Conservation (phyloP, 92 coral and sea anemone genomes). For the Parazoanthus swiftii region DNA sequence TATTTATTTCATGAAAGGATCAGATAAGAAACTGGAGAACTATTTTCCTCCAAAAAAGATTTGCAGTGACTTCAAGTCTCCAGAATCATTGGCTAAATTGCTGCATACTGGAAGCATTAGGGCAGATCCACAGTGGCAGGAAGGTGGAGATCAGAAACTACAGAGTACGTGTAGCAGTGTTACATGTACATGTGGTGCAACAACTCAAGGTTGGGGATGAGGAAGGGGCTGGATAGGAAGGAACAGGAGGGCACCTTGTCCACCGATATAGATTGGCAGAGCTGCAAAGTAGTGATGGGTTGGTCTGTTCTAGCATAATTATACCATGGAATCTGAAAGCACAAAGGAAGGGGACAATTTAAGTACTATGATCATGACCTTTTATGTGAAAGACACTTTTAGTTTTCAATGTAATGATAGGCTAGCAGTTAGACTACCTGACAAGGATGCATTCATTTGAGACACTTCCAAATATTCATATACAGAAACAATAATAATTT, state of each 20-base stretch:
- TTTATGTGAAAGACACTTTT: too few species aligned
- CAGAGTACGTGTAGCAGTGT: too few species aligned
- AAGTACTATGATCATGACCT: too few species aligned
- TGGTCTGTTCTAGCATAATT: not conserved
- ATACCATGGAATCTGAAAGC: too few species aligned
- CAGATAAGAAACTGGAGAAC: conserved; percentile 22
- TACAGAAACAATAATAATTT: too few species aligned
- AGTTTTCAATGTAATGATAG: too few species aligned
- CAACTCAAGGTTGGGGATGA: not conserved
- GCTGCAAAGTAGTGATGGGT: not conserved
- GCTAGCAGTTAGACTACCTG: too few species aligned
- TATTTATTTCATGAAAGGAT: conserved; percentile 65
- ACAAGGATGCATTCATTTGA: too few species aligned
- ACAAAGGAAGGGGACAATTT: too few species aligned
- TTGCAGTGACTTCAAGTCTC: not conserved
- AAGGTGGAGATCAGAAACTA: not conserved
- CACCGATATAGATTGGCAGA: not conserved
- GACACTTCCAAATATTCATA: too few species aligned
- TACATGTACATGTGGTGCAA: too few species aligned
- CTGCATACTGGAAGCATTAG: not conserved
- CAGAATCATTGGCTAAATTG: not conserved
- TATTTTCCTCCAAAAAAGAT: not conserved
- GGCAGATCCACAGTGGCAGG: not conserved
- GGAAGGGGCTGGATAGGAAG: conserved; percentile 32
- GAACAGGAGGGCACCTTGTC: conserved; percentile 14